Percentiles rank a stretch among this genome's conserved stretches.
These are phyloP conservation scores for Epizoanthus stellaris DNA, from an alignment of 92 coral and sea anemone species.

Conservation along the genomic window DNA sequence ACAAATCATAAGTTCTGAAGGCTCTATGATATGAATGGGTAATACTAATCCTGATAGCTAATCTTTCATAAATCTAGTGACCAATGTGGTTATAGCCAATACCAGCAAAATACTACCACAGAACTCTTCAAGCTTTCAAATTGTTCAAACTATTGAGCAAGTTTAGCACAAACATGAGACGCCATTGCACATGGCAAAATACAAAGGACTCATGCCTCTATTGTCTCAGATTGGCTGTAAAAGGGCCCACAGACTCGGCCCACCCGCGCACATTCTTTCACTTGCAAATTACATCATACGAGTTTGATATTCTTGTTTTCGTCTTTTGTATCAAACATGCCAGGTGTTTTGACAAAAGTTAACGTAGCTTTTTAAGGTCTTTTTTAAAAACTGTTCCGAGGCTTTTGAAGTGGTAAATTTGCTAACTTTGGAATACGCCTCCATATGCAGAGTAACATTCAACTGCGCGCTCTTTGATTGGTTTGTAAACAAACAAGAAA, in stretches of 20 bases:
- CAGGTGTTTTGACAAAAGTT: slow-evolving; percentile 28
- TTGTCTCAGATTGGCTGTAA: slow-evolving; percentile 13
- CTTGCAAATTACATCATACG: slow-evolving; percentile 30
- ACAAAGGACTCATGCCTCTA: slow-evolving; percentile 32
- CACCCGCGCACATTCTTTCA: slow-evolving; percentile 40
- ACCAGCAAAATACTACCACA: slow-evolving; percentile 16
- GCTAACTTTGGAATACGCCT: neutral
- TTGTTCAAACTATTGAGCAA: neutral
- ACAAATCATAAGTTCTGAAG: too few species aligned
- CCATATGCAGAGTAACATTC: neutral
- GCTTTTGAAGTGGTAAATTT: neutral
- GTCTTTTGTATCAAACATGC: slow-evolving; percentile 23
- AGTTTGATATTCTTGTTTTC: neutral
- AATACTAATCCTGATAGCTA: neutral
- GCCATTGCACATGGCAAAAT: slow-evolving; percentile 40
- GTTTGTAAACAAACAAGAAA: slow-evolving; percentile 10
- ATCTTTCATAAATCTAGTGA: too few species aligned
- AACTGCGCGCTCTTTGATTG: neutral
- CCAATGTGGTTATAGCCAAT: neutral
- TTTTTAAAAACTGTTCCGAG: neutral
- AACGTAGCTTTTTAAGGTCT: slow-evolving; percentile 15
- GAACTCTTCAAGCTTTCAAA: slow-evolving; percentile 12
- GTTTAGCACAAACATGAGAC: slow-evolving; percentile 29
- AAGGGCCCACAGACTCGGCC: slow-evolving; percentile 11
- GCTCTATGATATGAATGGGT: neutral